Evolutionary conservation across 2,888 invertebrate genomes (phyloP).

Genomic region (Osmoderma eremita): DNA sequence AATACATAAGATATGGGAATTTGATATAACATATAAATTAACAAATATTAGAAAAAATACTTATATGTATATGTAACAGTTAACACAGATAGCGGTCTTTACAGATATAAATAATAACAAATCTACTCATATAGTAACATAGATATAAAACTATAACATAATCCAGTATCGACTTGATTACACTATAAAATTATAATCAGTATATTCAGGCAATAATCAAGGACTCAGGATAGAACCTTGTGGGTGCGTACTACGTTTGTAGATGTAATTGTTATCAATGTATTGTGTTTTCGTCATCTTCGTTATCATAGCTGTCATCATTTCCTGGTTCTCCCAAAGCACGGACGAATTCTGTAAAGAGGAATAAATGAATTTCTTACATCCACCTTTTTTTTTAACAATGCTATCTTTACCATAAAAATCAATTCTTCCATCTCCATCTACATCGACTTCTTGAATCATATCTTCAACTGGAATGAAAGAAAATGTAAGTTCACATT

Average conservation of each 20-base stretch:
- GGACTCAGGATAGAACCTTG: background rate
- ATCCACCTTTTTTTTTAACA: too few relatives aligned
- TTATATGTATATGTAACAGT: too few relatives aligned
- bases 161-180: too few relatives aligned
- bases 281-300: conserved; percentile 68
- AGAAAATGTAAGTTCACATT: conserved; percentile 31
- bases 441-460: conserved; percentile 96
- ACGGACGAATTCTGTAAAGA: conserved; percentile 78
- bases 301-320: conserved; percentile 79
- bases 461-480: conserved; percentile 87
- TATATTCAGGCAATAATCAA: conserved; percentile 7
- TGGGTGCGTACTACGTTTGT: background rate
- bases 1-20: too few relatives aligned
- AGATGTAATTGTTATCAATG: conserved; percentile 45
- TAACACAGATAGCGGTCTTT: too few relatives aligned
- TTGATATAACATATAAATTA: too few relatives aligned
- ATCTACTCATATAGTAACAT: too few relatives aligned
- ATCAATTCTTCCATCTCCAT: conserved; percentile 93
- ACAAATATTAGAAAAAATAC: too few relatives aligned
- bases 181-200: conserved; percentile 29
- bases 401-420: conserved; percentile 77
- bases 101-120: too few relatives aligned
- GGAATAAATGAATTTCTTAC: conserved; percentile 16
- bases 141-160: too few relatives aligned
- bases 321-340: conserved; percentile 83